phyloP scores from a whole-genome alignment of 2,113 vertebrate species.

The Isurus oxyrinchus region DNA sequence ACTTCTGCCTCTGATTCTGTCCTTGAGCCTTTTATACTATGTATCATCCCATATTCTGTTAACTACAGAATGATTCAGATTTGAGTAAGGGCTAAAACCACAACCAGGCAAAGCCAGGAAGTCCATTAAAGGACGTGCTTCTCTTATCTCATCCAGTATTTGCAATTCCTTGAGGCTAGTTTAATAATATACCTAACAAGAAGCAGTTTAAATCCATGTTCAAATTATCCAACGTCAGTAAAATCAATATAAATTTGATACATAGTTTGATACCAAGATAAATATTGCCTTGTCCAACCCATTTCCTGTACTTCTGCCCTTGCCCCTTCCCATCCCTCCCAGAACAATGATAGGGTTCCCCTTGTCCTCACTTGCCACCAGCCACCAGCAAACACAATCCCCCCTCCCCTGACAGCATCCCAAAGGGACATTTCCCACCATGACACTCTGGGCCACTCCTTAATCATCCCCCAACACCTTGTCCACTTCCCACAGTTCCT shows the following conservation, averaged over 20 bases:
- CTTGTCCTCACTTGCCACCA: too few species aligned
- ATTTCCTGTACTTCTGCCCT: too few species aligned
- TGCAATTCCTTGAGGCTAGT: background rate
- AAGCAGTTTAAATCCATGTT: background rate
- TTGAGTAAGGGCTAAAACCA: background rate
- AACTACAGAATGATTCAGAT: background rate
- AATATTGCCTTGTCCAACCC: background rate
- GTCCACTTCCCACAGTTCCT: too few species aligned
- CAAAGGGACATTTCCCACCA: too few species aligned
- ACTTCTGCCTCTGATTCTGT: too few species aligned
- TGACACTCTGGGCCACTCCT: too few species aligned
- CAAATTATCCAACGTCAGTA: too few species aligned
- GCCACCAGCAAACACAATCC: too few species aligned
- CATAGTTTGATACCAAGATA: background rate
- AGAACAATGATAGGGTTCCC: too few species aligned
- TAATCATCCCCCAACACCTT: too few species aligned
- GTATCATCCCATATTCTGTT: background rate
- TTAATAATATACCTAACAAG: background rate
- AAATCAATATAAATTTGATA: background rate
- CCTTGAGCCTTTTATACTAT: background rate
- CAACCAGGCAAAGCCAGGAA: background rate
- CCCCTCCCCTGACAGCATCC: too few species aligned
- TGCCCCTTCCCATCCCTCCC: too few species aligned
- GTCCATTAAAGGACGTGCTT: conserved; percentile 18
- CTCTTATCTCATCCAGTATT: background rate